A percentile compares a stretch with the other conserved stretches of the same genome.
Conservation (phyloP, 1,140 invertebrate species). For the Papilio helenus region DNA sequence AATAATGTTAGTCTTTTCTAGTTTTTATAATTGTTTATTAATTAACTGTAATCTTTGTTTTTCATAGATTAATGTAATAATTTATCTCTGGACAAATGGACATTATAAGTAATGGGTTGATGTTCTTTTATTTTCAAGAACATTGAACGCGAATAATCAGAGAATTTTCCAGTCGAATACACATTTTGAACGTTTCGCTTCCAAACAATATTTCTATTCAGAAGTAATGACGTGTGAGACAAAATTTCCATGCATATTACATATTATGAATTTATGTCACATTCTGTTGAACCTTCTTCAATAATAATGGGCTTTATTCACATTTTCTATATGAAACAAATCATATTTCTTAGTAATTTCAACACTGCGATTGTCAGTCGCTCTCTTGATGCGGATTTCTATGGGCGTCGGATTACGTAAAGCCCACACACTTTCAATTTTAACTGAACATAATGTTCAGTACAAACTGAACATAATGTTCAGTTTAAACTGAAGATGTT, state of each 20-base stretch:
- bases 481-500: no score
- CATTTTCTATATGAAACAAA: constrained; percentile 3
- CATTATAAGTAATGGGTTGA: background rate
- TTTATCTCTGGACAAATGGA: background rate
- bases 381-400: background rate
- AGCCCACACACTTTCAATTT: no score
- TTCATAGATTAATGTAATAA: background rate
- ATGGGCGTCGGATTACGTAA: background rate
- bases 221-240: constrained; percentile 16
- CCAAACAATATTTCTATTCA: constrained; percentile 20
- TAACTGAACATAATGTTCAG: no score
- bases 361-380: background rate
- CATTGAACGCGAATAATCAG: background rate
- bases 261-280: constrained; percentile 24
- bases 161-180: constrained; percentile 1
- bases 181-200: constrained; percentile 19
- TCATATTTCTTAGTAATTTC: background rate
- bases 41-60: background rate
- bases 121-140: background rate
- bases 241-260: constrained; percentile 33
- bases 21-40: background rate
- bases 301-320: constrained; percentile 7
- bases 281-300: constrained; percentile 12
- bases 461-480: no score
- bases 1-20: background rate